A percentile compares a stretch with the other conserved stretches of the same genome.
Conservation (phyloP, 37 sponge, comb jelly and placozoan genomes). For the Tethya wilhelma region DNA sequence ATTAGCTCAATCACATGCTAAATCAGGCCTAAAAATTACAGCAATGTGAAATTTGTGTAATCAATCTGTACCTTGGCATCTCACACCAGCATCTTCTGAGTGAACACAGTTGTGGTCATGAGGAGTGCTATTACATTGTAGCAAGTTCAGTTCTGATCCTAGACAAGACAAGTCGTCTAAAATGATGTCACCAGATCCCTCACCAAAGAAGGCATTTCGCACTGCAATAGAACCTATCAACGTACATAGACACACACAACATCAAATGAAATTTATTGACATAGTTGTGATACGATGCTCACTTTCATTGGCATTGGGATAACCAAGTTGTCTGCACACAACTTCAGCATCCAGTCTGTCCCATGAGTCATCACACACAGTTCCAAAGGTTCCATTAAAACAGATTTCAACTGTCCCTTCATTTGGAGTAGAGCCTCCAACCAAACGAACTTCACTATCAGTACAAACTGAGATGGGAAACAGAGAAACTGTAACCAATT, state of each 20-base stretch:
- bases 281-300: neutral
- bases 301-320: neutral
- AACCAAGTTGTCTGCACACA: constrained; percentile 40
- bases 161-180: constrained; percentile 32
- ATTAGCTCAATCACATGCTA: too few relatives aligned
- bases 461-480: constrained; percentile 20
- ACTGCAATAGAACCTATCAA: neutral
- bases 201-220: constrained; percentile 21
- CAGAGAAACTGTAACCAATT: too few relatives aligned
- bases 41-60: too few relatives aligned
- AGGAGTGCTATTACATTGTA: constrained; percentile 23
- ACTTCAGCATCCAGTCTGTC: constrained; percentile 41
- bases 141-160: constrained; percentile 30
- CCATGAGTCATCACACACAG: constrained; percentile 47
- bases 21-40: too few relatives aligned
- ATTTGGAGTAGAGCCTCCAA: constrained; percentile 13
- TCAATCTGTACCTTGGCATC: constrained; percentile 12
- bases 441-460: constrained; percentile 30
- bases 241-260: neutral
- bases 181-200: constrained; percentile 20
- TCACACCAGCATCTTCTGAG: constrained; percentile 63
- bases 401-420: constrained; percentile 54
- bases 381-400: constrained; percentile 39
- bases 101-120: constrained; percentile 34
- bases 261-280: too few relatives aligned